A percentile compares a stretch with the other conserved stretches of the same genome.
Evolutionary conservation across 1,140 invertebrate species (phyloP).

Genomic region (Stegodyphus mimosarum): DNA sequence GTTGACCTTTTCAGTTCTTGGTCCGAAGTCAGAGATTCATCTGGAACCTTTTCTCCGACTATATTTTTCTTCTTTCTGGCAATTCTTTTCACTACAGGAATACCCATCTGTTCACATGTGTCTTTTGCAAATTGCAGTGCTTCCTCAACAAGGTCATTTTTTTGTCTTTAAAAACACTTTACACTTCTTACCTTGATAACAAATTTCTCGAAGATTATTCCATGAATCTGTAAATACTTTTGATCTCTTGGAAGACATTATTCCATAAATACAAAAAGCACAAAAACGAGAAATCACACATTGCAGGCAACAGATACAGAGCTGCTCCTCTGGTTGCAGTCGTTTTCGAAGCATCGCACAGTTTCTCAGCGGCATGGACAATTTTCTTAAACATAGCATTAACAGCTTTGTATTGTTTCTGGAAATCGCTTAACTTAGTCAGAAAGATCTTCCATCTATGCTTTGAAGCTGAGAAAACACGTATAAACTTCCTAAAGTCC

Average conservation of each 20-base stretch:
- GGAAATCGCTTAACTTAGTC: not conserved
- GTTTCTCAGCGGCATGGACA: not conserved
- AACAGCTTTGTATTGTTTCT: conserved; percentile 14
- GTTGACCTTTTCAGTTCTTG: not conserved
- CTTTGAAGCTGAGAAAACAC: not conserved
- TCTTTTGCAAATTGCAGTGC: too few relatives aligned
- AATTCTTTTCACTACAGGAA: not conserved
- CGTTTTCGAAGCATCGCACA: not conserved
- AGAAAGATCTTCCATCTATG: not conserved
- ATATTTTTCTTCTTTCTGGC: not conserved
- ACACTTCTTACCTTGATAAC: too few relatives aligned
- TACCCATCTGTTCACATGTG: conserved; percentile 3
- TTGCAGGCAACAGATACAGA: not conserved
- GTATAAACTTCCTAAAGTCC: not conserved
- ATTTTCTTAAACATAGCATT: not conserved
- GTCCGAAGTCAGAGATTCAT: not conserved
- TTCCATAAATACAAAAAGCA: not conserved
- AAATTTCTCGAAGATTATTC: conserved; percentile 1
- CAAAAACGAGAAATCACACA: conserved; percentile 15
- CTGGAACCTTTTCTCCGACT: not conserved
- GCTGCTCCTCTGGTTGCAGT: conserved; percentile 14
- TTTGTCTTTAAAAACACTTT: too few relatives aligned
- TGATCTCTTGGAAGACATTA: not conserved
- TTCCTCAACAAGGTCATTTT: not conserved
- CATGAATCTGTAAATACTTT: conserved; percentile 5